These are phyloP conservation scores for Hemaris fuciformis DNA, from an alignment of 2,888 invertebrate species.

Conservation along the genomic window DNA sequence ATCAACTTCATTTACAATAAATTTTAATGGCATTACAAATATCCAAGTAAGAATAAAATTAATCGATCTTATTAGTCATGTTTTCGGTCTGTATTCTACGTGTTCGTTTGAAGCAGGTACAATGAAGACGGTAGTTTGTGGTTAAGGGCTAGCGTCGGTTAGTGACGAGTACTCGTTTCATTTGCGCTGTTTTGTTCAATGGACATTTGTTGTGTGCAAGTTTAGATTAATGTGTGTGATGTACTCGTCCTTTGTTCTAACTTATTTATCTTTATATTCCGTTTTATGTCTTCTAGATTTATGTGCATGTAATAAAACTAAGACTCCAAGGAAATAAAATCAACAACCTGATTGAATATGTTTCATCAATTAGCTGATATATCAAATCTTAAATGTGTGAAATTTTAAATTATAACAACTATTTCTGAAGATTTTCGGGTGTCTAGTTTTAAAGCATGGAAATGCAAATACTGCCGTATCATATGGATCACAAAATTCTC, in stretches of 20 bases:
- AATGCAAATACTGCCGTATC: background rate
- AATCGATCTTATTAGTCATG: background rate
- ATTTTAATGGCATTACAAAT: background rate
- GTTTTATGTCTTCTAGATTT: background rate
- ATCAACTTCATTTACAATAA: background rate
- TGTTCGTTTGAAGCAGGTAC: slow-evolving; percentile 17
- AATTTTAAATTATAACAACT: background rate
- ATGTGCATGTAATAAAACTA: background rate
- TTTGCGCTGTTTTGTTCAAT: slow-evolving; percentile 68
- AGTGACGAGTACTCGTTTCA: slow-evolving; percentile 74
- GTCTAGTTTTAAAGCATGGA: background rate
- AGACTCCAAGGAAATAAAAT: background rate
- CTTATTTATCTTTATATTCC: slow-evolving; percentile 10
- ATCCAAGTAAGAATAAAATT: background rate
- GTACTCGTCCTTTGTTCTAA: slow-evolving; percentile 22
- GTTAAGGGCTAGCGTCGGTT: slow-evolving; percentile 50
- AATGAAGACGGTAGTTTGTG: background rate
- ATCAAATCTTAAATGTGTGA: background rate
- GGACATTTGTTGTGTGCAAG: slow-evolving; percentile 63
- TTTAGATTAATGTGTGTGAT: slow-evolving; percentile 41
- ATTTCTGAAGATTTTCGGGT: background rate
- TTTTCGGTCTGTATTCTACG: background rate
- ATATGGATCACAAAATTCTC: background rate
- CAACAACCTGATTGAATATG: too few species aligned
- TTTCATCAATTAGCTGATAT: too few species aligned